phyloP scores from a whole-genome alignment of 2,797 vertebrate species.

The Platyrinchus mystaceus region DNA sequence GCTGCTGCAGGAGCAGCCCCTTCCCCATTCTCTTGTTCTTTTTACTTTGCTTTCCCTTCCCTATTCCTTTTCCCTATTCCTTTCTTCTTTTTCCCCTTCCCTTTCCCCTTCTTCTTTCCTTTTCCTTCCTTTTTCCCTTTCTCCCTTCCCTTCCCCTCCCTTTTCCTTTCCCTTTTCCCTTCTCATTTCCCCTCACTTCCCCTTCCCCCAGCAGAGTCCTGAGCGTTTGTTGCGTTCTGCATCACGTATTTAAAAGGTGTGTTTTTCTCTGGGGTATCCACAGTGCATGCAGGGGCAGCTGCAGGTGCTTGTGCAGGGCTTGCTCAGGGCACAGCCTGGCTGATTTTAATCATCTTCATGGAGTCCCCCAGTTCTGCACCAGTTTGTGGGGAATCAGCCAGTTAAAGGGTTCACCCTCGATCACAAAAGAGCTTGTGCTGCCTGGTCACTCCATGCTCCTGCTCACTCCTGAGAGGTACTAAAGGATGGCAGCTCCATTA shows the following conservation, averaged over 20 bases:
- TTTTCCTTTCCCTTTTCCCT: neutral
- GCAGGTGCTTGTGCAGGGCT: neutral
- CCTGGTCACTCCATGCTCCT: accelerated
- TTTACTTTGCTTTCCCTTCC: neutral
- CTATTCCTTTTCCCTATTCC: no score
- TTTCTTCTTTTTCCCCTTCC: neutral
- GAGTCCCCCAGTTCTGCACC: neutral
- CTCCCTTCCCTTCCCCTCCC: neutral
- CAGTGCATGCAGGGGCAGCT: neutral
- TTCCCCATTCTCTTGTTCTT: neutral
- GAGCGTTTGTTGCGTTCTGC: accelerated
- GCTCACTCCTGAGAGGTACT: neutral
- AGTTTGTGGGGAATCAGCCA: accelerated
- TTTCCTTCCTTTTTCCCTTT: neutral
- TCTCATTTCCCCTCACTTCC: no score
- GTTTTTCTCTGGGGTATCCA: neutral
- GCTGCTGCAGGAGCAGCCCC: neutral
- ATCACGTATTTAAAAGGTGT: accelerated
- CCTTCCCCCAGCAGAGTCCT: no score
- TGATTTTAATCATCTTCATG: neutral
- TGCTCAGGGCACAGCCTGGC: neutral
- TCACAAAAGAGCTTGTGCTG: neutral
- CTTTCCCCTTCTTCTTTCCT: accelerated
- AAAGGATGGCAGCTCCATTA: neutral
- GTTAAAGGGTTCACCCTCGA: accelerated